These are phyloP conservation scores for Neomorphus geoffroyi DNA, from an alignment of 2,797 vertebrate genomes.

Conservation along the genomic window DNA sequence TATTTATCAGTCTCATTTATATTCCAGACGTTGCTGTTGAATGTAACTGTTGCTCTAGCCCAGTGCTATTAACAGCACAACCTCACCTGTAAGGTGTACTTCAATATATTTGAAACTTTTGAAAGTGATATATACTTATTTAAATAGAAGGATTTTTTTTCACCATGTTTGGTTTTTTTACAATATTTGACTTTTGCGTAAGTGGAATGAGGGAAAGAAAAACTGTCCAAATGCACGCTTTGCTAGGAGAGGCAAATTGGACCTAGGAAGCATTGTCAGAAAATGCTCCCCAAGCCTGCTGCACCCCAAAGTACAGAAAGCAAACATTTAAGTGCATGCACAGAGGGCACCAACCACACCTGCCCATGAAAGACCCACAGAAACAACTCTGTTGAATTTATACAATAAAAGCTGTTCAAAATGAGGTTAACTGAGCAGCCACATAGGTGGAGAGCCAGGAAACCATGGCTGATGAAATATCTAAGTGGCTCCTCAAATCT, in stretches of 20 bases:
- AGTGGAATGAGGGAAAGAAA: background rate
- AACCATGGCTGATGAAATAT: background rate
- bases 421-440: background rate
- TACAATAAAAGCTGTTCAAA: background rate
- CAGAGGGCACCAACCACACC: background rate
- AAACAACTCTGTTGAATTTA: background rate
- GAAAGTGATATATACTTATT: background rate
- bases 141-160: background rate
- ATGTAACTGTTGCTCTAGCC: background rate
- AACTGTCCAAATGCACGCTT: background rate
- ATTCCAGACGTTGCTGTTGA: background rate
- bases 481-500: background rate
- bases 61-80: background rate
- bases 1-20: background rate
- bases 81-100: background rate
- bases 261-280: background rate
- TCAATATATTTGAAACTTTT: background rate
- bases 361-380: background rate
- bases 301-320: background rate
- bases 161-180: background rate
- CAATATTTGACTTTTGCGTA: background rate
- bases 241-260: background rate
- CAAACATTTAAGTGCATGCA: background rate
- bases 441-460: background rate
- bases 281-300: background rate